Percentiles rank a stretch among this genome's conserved stretches.
Conservation (phyloP, 2,797 vertebrate genomes). For the Paguma larvata region DNA sequence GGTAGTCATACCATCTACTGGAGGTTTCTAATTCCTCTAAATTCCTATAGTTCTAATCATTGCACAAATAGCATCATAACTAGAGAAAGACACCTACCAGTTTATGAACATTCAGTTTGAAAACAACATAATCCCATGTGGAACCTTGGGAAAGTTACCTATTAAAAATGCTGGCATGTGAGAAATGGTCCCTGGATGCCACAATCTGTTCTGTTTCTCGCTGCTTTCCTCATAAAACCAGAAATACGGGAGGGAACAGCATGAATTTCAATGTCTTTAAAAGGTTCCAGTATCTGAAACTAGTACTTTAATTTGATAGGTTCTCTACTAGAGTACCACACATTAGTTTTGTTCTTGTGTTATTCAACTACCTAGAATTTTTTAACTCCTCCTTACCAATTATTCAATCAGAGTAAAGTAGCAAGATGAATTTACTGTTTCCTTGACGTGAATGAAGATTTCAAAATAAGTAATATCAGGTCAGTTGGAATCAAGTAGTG, state of each 20-base stretch:
- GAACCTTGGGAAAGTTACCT: not conserved
- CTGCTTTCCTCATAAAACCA: not conserved
- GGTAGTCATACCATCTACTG: not conserved
- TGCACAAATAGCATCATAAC: not conserved
- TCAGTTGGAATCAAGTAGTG: not conserved
- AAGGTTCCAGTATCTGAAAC: not conserved
- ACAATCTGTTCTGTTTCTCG: not conserved
- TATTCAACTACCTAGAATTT: not conserved
- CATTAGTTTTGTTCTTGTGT: not conserved
- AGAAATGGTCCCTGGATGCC: not conserved
- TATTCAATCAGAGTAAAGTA: not conserved
- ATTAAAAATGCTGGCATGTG: not conserved
- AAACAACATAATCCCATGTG: not conserved
- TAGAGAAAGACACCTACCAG: not conserved
- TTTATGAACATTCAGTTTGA: not conserved
- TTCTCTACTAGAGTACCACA: not conserved
- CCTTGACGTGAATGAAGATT: conserved; percentile 9
- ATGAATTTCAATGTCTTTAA: not conserved
- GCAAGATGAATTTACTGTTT: not conserved
- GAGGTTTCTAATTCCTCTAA: not conserved
- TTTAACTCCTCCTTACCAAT: not conserved
- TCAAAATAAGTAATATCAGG: not conserved
- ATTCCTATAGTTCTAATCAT: not conserved
- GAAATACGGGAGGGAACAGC: not conserved
- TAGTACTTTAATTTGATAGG: not conserved